Base-by-base conservation (phyloP, 2,888 invertebrate genomes). In the Rhamphomyia laevipes region DNA sequence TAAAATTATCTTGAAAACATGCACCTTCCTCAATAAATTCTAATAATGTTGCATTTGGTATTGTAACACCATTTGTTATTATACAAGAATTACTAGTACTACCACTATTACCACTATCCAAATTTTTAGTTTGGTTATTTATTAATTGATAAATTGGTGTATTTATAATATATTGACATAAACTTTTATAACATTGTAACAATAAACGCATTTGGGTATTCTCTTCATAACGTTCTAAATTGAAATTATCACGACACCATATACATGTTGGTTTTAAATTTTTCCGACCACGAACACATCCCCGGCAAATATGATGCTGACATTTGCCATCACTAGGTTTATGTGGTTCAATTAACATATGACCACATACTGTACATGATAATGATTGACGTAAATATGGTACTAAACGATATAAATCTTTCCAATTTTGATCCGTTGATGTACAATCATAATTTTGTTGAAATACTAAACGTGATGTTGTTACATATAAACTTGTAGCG, bases 331-430 rank as follows among this genome's bases (percentile, higher is more conserved):
- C 81, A 17, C 78, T 77, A 15, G 91, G 88, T 33, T 86, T 82
- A 63, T 82, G 82, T 7, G 93, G 92, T 63, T 87, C 84, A 57
- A 82, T 81, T 49, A 92, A 70, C 56, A 93, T 75, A 64, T 85
- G 82, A 53, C 85, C 84, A 70, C 94, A 94, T 48, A 92, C 91
- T 49, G 86, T 87, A 72, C 94, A 94, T 58, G 88, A 86, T 60
- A 94, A 75, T 55, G 88, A 84, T 67, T 89, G 88, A 51, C 91
- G 78, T 63, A 93, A 75, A 72, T 86, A 86, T 6, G 89, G 87
- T 58, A 93, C 78, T 61, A 87, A 77, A 59, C 86, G 78, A 71
- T 85, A 85, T 59, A 92, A 76, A 72, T 91, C 90, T 47, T 79
- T 78, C 82, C 87, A 85, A 63, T 79, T 80, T 57, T 81, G 80